Evolutionary conservation across 2,113 vertebrate species (phyloP), one percentile per base, ranked within the genome.

Genomic region (Dermatemys mawii): DNA sequence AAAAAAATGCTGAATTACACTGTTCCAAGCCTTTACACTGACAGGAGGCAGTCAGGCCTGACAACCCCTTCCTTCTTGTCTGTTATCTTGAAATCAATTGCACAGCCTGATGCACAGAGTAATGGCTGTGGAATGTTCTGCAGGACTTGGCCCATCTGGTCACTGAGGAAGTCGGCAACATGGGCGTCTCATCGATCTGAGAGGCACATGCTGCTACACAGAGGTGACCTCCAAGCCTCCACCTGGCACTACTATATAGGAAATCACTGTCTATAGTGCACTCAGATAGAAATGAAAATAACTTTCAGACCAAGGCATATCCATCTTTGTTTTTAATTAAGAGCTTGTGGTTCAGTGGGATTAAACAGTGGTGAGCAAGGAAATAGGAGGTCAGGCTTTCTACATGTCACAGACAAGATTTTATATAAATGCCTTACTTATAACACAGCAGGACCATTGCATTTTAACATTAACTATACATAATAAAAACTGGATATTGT

Each of bases 151-250:
- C 49, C 89, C 90, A 94, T 97, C 94, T 97, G 90, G 84, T 96
- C 86, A 96, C 94, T 84, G 89, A 98, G 94, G 96, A 97, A 96
- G 96, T 91, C 93, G 93, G 93, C 92, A 92, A 81, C 87, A 93
- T 75, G 6, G 79, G 89, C 82, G 96, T 97, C 94, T 81, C 90
- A 85, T 93, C 14, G 84, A 98, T 94, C 87, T 92, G 78, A 96
- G 93, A 81, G 83, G 73, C 84, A 60, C 92, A 91, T 92, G 32
- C 73, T 96, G 92, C 55, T 92, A 81, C 22, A 27, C 60, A 88
- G 86, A 93, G 88, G 81, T 97, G 83, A 93, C 79, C 89, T 95
- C 90, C 54, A 82, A 83, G 7, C 50, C 90, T 96, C 86, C 86
- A 96, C 86, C 93, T 96, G 89, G 88, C 67, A 82, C 35, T 96